Conservation (phyloP, 2,113 vertebrate species). For the Cyanoliseus patagonus region DNA sequence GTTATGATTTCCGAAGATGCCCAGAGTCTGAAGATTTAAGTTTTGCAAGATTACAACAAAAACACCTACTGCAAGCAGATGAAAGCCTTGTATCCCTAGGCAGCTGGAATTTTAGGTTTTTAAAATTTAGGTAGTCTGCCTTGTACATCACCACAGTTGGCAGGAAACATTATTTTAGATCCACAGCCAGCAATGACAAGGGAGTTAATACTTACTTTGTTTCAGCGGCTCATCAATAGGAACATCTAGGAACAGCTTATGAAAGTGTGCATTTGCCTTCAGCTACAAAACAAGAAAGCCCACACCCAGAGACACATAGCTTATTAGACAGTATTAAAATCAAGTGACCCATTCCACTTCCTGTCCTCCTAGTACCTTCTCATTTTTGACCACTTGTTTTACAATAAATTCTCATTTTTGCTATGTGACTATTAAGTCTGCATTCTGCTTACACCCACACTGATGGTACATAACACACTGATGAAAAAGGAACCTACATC, state of each 20-base stretch:
- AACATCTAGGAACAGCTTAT: slow-evolving; percentile 95
- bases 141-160: background rate
- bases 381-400: background rate
- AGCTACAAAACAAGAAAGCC: slow-evolving; percentile 77
- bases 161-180: background rate
- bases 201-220: slow-evolving; percentile 85
- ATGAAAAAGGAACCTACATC: background rate
- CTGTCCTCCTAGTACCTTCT: background rate
- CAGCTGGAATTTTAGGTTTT: background rate
- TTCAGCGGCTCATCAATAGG: slow-evolving; percentile 86
- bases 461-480: background rate
- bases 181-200: background rate
- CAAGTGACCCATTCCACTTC: background rate
- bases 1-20: background rate
- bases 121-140: background rate
- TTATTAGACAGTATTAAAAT: background rate
- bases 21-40: background rate
- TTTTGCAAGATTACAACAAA: background rate
- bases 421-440: background rate
- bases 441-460: background rate
- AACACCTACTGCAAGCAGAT: background rate
- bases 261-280: slow-evolving; percentile 91
- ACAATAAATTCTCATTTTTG: background rate
- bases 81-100: background rate
- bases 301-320: background rate